Evolutionary conservation across 2,888 invertebrate genomes (phyloP).

Genomic region (Andrena dorsata): DNA sequence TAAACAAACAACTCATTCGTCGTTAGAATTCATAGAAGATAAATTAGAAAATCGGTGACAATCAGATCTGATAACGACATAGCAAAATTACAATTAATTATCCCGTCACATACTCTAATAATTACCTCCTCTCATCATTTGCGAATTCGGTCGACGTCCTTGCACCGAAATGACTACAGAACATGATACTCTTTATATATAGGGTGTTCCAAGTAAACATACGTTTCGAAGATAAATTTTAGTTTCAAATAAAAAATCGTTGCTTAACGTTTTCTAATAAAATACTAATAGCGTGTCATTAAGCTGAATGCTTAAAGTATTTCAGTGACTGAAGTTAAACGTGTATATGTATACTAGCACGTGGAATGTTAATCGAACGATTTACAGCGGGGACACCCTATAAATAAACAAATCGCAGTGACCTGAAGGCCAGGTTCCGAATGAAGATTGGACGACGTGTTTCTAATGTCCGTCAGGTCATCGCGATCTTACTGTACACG

Average conservation of each 20-base stretch:
- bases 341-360: background rate
- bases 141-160: conserved; percentile 72
- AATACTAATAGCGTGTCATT: too few species aligned
- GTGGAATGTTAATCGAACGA: background rate
- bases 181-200: conserved; percentile 70
- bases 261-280: too few species aligned
- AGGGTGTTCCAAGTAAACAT: conserved; percentile 60
- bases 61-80: background rate
- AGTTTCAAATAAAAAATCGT: background rate
- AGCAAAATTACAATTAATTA: background rate
- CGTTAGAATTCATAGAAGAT: background rate
- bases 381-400: conserved; percentile 62
- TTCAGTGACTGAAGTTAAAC: background rate
- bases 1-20: background rate
- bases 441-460: conserved; percentile 44
- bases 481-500: conserved; percentile 79
- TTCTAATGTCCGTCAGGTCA: conserved; percentile 75
- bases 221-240: background rate
- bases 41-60: background rate
- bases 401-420: conserved; percentile 71
- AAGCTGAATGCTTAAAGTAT: background rate
- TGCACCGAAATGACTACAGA: conserved; percentile 70
- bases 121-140: background rate
- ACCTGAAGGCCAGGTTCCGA: conserved; percentile 72
- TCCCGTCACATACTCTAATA: background rate